phyloP scores from a whole-genome alignment of 1,140 invertebrate genomes.

The Cephus cinctus region DNA sequence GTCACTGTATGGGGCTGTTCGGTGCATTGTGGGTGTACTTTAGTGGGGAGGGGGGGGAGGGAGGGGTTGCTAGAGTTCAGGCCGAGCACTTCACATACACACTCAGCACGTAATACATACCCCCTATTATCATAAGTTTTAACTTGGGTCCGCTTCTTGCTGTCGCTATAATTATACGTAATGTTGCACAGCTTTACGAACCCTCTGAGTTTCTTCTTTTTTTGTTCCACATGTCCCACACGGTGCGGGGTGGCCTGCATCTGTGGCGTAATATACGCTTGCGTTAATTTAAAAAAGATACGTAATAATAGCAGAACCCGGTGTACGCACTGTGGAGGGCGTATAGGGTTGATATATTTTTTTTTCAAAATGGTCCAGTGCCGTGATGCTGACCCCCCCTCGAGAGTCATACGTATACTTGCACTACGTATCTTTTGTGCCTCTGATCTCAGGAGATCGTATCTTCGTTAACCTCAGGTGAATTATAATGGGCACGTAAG shows the following conservation, averaged over 20 bases:
- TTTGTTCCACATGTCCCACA: constrained; percentile 12
- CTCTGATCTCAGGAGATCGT: not conserved
- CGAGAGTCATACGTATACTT: no score
- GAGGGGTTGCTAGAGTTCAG: no score
- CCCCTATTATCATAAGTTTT: constrained; percentile 34
- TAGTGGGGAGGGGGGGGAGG: constrained; percentile 1
- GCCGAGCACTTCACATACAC: no score
- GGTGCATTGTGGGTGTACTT: not conserved
- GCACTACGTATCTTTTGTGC: no score
- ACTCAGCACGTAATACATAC: constrained; percentile 13
- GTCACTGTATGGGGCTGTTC: not conserved
- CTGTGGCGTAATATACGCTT: constrained; percentile 25
- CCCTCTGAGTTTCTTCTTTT: constrained; percentile 15
- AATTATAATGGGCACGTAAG: not conserved
- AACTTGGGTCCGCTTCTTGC: constrained; percentile 27
- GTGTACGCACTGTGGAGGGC: no score
- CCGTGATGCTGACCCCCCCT: no score
- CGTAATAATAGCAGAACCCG: constrained; percentile 35
- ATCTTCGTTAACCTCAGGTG: not conserved
- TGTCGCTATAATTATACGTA: constrained; percentile 36
- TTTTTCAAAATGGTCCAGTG: no score
- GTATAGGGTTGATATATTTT: no score
- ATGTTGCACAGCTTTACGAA: constrained; percentile 22
- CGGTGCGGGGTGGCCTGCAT: constrained; percentile 9
- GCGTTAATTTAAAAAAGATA: constrained; percentile 33